A percentile compares a stretch with the other conserved stretches of the same genome.
These are phyloP conservation scores for Dendrolimus punctatus DNA, from an alignment of 1,140 invertebrate genomes.

Conservation along the genomic window DNA sequence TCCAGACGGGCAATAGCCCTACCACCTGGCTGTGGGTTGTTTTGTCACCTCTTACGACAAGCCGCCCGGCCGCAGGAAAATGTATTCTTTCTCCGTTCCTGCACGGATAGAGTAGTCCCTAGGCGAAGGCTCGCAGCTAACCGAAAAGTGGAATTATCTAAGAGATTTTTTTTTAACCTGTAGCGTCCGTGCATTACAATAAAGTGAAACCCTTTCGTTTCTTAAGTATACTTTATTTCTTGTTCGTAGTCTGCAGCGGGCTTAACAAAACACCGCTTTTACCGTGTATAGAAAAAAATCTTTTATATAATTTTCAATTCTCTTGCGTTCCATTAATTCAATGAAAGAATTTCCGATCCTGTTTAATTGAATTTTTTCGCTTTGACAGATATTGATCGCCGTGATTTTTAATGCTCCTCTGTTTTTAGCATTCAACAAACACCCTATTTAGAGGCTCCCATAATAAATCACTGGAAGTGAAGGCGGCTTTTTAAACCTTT, in stretches of 20 bases:
- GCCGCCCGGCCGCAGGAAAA: too few species aligned
- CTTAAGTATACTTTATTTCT: too few species aligned
- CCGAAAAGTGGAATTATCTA: too few species aligned
- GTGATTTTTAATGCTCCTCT: slow-evolving; percentile 50
- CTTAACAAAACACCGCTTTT: slow-evolving; percentile 34
- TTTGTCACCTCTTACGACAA: too few species aligned
- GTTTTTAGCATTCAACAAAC: slow-evolving; percentile 49
- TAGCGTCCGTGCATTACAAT: too few species aligned
- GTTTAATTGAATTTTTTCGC: slow-evolving; percentile 62
- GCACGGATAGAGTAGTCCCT: too few species aligned
- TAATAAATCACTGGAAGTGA: slow-evolving; percentile 63
- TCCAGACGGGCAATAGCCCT: too few species aligned
- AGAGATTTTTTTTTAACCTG: too few species aligned
- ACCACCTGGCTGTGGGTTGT: too few species aligned
- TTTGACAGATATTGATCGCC: slow-evolving; percentile 62
- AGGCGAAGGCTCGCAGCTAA: too few species aligned
- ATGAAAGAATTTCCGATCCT: slow-evolving; percentile 45
- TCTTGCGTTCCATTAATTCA: slow-evolving; percentile 54
- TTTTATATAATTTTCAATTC: slow-evolving; percentile 57
- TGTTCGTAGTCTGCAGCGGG: slow-evolving; percentile 17
- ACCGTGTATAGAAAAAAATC: slow-evolving; percentile 39
- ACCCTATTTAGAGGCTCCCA: slow-evolving; percentile 31
- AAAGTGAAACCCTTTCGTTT: too few species aligned
- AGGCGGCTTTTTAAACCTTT: slow-evolving; percentile 53
- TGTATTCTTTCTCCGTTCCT: too few species aligned